Base-by-base conservation (phyloP, 2,113 vertebrate species). In the Chitala chitala region DNA sequence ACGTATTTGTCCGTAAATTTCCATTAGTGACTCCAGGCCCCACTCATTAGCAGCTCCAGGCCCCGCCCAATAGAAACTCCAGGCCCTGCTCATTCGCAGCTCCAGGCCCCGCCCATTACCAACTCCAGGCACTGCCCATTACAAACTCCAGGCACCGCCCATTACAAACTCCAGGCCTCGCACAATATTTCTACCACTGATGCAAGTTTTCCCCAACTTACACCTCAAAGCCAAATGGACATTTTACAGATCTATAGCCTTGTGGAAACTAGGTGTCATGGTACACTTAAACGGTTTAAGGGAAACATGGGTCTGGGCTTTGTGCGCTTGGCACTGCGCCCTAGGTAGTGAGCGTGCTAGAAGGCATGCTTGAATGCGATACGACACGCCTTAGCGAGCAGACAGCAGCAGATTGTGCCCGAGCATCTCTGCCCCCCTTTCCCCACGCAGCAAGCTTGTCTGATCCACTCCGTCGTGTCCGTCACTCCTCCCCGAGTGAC, bases 401-500 rank as follows among this genome's bases (percentile, higher is more conserved):
- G 64, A 46, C 64, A 46, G 64, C 3, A 68, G 73, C 73, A 64
- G 72, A 51, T 63, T 65, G 72, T 24, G 8, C 15, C n/a, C 48
- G 4, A 53, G n/a, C 68, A n/a, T 26, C 40, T 26, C 24, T 26
- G 1, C 44, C 3, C 55, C 22, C 50, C 71, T 55, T 13, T 8
- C 44, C 36, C 56, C 44, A 13, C 36, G 24, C 61, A 12, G 17
- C 48, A 38, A 26, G 54, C 72, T 74, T 36, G 20, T 74, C 61
- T 74, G 61, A 65, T 65, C 61, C 61, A 55, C 33, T 63, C 59
- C 61, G 46, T 42, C 36, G 61, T 74, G 61, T 44, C 31, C 61
- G n/a, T 74, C 61, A 10, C 48, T 54, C 26, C 72, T 54, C 63
- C n/a, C 72, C 55, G 48, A 74, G 50, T 74, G 72, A 74, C 72